Percentiles rank a stretch among this genome's conserved stretches.
Evolutionary conservation across 2,113 vertebrate species (phyloP).

Genomic region (Notechis scutatus): DNA sequence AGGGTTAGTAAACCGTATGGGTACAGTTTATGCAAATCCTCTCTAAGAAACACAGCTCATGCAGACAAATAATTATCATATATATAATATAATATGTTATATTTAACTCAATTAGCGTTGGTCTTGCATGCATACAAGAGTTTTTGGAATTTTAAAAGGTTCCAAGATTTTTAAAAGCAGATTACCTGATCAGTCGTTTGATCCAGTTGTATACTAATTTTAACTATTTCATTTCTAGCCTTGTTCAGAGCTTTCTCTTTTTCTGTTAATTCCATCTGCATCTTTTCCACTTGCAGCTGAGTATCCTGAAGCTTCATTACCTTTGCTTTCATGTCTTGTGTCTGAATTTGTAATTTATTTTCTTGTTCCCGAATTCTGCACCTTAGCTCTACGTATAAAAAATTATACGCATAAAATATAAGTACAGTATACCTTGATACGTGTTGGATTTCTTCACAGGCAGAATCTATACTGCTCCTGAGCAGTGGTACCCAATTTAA

Average conservation of each 20-base stretch:
- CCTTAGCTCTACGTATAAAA: slow-evolving; percentile 74
- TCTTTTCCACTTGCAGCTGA: slow-evolving; percentile 76
- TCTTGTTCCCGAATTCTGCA: slow-evolving; percentile 77
- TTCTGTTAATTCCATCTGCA: slow-evolving; percentile 76
- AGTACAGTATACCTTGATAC: slow-evolving; percentile 1
- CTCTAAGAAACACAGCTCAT: not conserved
- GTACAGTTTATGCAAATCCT: not conserved
- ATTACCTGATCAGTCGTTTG: slow-evolving; percentile 78
- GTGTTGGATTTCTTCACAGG: not conserved
- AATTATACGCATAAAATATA: not conserved
- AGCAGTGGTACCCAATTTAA: not conserved
- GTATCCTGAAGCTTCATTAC: slow-evolving; percentile 76
- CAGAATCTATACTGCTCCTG: not conserved
- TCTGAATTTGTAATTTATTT: slow-evolving; percentile 75
- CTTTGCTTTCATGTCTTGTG: slow-evolving; percentile 75
- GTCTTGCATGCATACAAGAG: not conserved
- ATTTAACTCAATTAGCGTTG: not conserved
- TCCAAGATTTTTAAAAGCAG: not conserved
- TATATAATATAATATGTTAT: not conserved
- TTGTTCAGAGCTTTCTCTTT: slow-evolving; percentile 79
- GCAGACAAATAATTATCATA: not conserved
- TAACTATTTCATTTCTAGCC: slow-evolving; percentile 76
- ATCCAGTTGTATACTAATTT: slow-evolving; percentile 70
- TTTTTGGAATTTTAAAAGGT: not conserved
- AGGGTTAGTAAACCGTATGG: not conserved